Conservation (phyloP, 1,140 invertebrate species). For the Eciton burchellii region DNA sequence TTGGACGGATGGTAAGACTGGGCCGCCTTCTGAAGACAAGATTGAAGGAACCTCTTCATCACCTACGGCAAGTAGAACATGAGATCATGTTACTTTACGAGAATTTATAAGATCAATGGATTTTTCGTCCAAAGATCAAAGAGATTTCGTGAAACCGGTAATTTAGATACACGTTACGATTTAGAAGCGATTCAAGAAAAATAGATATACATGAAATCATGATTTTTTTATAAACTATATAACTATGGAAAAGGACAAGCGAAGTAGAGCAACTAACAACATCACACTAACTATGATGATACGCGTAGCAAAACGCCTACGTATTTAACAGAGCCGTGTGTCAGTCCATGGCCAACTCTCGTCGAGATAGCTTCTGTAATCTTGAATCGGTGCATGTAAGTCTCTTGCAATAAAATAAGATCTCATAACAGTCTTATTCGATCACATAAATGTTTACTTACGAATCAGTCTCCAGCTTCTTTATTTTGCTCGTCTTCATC, state of each 20-base stretch:
- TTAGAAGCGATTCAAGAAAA: neutral
- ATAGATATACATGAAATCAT: neutral
- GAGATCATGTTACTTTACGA: neutral
- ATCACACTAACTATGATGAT: too few species aligned
- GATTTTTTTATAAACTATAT: neutral
- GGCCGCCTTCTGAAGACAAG: constrained; percentile 90
- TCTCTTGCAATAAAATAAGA: constrained; percentile 49
- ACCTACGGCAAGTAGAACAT: constrained; percentile 73
- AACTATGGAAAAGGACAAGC: neutral
- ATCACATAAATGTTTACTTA: constrained; percentile 15
- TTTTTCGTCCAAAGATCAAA: constrained; percentile 6
- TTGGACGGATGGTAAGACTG: constrained; percentile 90
- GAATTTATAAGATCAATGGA: neutral
- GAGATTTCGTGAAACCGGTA: neutral
- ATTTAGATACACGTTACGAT: neutral
- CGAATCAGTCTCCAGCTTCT: neutral
- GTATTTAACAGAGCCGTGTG: constrained; percentile 60
- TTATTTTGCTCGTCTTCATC: neutral
- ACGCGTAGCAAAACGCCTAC: constrained; percentile 49
- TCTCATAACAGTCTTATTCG: neutral
- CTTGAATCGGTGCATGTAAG: constrained; percentile 69
- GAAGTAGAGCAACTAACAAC: constrained; percentile 25
- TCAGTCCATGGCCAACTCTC: constrained; percentile 73
- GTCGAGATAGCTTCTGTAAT: constrained; percentile 68
- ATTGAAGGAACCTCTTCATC: constrained; percentile 88